A percentile compares a stretch with the other conserved stretches of the same genome.
phyloP scores from a whole-genome alignment of 1,140 invertebrate species.

The Diorhabda carinulata region DNA sequence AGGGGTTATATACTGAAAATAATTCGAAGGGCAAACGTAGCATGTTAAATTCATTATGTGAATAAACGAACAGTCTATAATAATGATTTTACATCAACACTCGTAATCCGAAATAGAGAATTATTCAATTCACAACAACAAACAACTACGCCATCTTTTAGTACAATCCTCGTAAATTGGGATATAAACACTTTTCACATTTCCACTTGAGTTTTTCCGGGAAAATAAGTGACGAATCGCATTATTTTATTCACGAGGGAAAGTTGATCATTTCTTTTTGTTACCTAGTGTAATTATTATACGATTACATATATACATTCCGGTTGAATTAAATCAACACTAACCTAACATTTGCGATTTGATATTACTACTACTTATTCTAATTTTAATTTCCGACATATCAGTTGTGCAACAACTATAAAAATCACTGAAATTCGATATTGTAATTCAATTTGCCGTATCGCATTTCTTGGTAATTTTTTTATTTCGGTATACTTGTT shows the following conservation, averaged over 20 bases:
- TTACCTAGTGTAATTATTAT: too few species aligned
- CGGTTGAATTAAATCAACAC: neutral
- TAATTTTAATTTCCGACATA: slow-evolving; percentile 1
- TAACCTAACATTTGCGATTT: neutral
- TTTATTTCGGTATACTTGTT: neutral
- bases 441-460: neutral
- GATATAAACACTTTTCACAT: too few species aligned
- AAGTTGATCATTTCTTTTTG: too few species aligned
- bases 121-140: too few species aligned
- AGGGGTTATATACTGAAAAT: neutral
- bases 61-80: neutral
- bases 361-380: slow-evolving; percentile 2
- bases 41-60: neutral
- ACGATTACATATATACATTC: too few species aligned
- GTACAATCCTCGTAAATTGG: too few species aligned
- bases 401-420: neutral
- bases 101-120: too few species aligned
- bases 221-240: too few species aligned
- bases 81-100: too few species aligned
- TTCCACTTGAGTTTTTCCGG: too few species aligned
- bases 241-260: too few species aligned
- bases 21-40: slow-evolving; percentile 1
- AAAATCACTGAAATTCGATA: neutral
- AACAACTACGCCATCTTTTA: too few species aligned
- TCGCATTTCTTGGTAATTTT: neutral